Base-by-base conservation (phyloP, 2,888 invertebrate species). In the Watsonalla cultraria region DNA sequence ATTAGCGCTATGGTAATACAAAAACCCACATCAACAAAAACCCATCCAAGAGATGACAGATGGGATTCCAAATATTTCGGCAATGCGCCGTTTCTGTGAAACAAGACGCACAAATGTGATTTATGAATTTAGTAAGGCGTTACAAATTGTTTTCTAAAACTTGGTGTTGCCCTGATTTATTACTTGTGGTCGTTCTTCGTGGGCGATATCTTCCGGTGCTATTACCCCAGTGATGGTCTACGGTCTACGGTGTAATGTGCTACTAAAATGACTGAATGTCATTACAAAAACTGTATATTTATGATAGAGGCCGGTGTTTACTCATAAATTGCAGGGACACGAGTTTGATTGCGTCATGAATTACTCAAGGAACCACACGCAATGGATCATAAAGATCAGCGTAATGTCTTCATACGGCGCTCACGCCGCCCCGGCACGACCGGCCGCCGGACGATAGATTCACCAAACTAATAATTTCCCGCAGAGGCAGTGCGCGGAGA, bases 381-480 rank as follows among this genome's bases (percentile, higher is more conserved):
- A 84, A 86, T 68, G 72, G 72, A 74, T 80, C 82, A 81, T 84
- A 83, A 82, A 84, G 80, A 80, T 82, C 78, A 70, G 71, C 81
- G 76, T 89, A 87, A 89, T 90, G 86, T 89, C 89, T 88, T 85
- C 78, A 90, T 90, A 83, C 75, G 69, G 71, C 76, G 70, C 72
- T 79, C 70, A 71, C 72, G 68, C 73, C 74, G 70, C 68, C 71
- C 76, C 76, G 68, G 74, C 82, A 76, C 72, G 75, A 76, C 73
- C 42, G 42, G 9, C 74, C 76, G 75, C 73, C 71, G 72, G 68
- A 71, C 75, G 73, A 77, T 76, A 71, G 68, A 80, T 73, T 70
- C 75, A 81, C 80, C 74, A 78, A 83, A 82, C 70, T 78, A 82
- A 84, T 86, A 87, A 89, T 89, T 89, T 86, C 81, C 76, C 72